Evolutionary conservation across 2,113 vertebrate species (phyloP), one percentile per base, ranked within the genome.

Genomic region (Anarhynchus alexandrinus): DNA sequence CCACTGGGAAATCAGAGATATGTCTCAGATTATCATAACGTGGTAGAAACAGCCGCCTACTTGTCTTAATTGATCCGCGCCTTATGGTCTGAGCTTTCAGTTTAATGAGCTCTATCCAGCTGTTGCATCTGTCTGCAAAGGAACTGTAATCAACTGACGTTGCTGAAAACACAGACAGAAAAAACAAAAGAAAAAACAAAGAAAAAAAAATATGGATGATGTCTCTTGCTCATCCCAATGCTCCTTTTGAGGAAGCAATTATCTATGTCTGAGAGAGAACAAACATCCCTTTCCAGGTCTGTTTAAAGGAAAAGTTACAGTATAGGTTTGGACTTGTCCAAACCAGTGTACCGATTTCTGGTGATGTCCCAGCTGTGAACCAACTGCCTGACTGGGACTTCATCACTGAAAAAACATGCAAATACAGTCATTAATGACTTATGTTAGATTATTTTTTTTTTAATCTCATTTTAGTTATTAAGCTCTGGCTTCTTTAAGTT

Each of bases 111-210:
- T 99, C 99, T 99, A 99, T 99, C 99, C 99, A 99, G 99, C 99
- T 99, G 99, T 99, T 99, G 99, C 99, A 99, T 99, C 99, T 99
- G 99, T 99, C 99, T 99, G 99, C 99, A 99, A 99, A 99, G 99
- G 99, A 99, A 99, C 99, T 99, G 99, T 99, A 99, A 99, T 99
- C 99, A 99, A 99, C 97, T 98, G 99, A 99, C 98, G 99, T 98
- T 98, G 99, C 99, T 99, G 99, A 98, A 99, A 98, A 98, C 98
- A 98, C 98, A 99, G 97, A 98, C 98, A 98, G 95, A 98, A 98
- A 98, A 98, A 98, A 98, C 98, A 98, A 98, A 97, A 98, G 98
- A 99, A 99, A 97, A 98, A 95, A 98, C 47, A 94, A 94, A 96
- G 80, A 97, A 98, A 96, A 96, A 96, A 97, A 98, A 98, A 99